Evolutionary conservation across 1,140 invertebrate species (phyloP), one percentile per base, ranked within the genome.

Genomic region (Euura saliciscinereae): DNA sequence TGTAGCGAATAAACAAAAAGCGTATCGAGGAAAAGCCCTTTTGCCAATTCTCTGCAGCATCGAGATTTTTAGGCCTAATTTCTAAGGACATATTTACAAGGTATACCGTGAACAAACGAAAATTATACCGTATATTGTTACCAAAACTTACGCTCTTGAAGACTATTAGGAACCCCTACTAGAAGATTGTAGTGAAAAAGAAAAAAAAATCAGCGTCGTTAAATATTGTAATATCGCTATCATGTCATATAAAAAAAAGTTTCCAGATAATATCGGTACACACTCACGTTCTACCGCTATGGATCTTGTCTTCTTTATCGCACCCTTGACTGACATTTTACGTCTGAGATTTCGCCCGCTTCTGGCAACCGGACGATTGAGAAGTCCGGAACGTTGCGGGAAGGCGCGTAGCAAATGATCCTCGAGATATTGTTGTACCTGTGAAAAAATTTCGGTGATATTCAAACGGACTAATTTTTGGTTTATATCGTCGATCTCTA

Each of bases 371-470:
- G 86, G 79, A 4, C 85, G 84, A 65, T 89, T 88, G 42, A 94
- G 86, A 73, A 95, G 88, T 73, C 90, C 92, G 42, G 90, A 89
- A 78, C 93, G 93, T 78, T 92, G 90, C 43, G 92, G 92, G 69
- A 96, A 92, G 45, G 93, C 92, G 76, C 94, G 94, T 79, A 94
- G 88, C n/a, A 96, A 81, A 79, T 97, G 93, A 80, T 96, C 94
- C 79, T 97, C 95, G 70, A 98, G 87, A 86, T 97, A 97, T 79
- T 94, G 92, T 78, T 95, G 92, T 4, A 97, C 94, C 89, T 95
- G 91, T 8, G 92, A 91, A 85, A 74, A 59, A 11, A 59, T 59
- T 59, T 59, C 8, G 3, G 51, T 59, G 13, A 59, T 59, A 4
- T 59, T 59, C 3, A 59, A n/a, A 59, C 3, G 13, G 13, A 59